phyloP scores from a whole-genome alignment of 2,797 vertebrate genomes.

The Steatocranus sp. region DNA sequence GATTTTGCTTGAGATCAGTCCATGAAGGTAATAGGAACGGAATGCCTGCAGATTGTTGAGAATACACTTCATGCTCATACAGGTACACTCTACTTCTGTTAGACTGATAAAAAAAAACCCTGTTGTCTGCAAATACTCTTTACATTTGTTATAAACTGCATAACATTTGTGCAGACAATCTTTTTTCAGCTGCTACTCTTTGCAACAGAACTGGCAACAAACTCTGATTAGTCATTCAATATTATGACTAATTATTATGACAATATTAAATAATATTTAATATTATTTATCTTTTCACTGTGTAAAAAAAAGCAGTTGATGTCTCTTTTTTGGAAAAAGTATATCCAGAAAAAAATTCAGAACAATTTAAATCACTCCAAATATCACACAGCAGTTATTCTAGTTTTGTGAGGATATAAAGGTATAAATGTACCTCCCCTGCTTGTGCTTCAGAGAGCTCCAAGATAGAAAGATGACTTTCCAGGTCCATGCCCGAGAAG shows the following conservation, averaged over 20 bases:
- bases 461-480: constrained; percentile 88
- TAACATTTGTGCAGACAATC: neutral
- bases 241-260: neutral
- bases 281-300: neutral
- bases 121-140: neutral
- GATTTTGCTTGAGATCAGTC: constrained; percentile 93
- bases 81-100: neutral
- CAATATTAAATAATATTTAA: neutral
- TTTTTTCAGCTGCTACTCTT: neutral
- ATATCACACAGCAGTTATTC: neutral
- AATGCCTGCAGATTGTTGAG: constrained; percentile 78
- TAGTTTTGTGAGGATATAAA: neutral
- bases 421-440: constrained; percentile 79
- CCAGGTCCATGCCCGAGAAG: constrained; percentile 91
- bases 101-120: neutral
- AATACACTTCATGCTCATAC: neutral
- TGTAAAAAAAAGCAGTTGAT: neutral
- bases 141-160: neutral
- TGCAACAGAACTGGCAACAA: neutral
- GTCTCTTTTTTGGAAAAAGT: neutral
- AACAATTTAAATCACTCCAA: neutral
- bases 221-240: neutral
- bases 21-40: constrained; percentile 92
- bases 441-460: constrained; percentile 95
- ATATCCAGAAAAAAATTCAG: neutral